These are phyloP conservation scores for Cyprinodon diabolis DNA, from an alignment of 2,797 vertebrate genomes.

Conservation along the genomic window DNA sequence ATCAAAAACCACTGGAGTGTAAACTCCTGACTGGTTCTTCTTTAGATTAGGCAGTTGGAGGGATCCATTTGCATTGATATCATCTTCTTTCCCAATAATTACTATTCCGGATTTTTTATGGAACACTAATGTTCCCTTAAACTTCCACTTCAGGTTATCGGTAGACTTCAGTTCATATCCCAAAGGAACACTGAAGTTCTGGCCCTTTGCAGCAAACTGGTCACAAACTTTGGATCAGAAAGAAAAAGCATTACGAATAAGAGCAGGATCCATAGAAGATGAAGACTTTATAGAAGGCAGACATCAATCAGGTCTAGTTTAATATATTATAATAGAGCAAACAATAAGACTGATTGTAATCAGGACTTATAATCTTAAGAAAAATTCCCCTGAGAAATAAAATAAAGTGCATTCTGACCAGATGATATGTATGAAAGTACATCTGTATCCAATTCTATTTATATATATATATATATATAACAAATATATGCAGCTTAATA, in stretches of 20 bases:
- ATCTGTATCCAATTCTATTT: no score
- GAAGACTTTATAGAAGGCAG: not conserved
- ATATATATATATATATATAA: no score
- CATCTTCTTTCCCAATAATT: accelerated
- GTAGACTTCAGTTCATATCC: accelerated
- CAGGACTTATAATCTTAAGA: no score
- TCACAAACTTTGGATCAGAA: slow-evolving; percentile 25
- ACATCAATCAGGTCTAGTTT: not conserved
- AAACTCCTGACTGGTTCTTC: accelerated
- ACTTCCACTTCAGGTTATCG: accelerated
- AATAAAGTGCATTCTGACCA: no score
- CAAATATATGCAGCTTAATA: no score
- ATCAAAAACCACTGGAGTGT: accelerated
- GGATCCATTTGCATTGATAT: not conserved
- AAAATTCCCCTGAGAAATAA: no score
- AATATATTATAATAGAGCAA: no score
- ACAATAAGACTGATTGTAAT: no score
- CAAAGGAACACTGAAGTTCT: accelerated
- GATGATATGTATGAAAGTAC: no score
- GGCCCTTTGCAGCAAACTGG: accelerated
- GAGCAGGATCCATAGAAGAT: not conserved
- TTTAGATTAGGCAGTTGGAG: slow-evolving; percentile 5
- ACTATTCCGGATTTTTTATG: accelerated
- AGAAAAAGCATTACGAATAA: not conserved
- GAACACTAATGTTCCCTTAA: accelerated